Conservation (phyloP, 1,140 invertebrate genomes). For the Leptinotarsa undecemlineata region DNA sequence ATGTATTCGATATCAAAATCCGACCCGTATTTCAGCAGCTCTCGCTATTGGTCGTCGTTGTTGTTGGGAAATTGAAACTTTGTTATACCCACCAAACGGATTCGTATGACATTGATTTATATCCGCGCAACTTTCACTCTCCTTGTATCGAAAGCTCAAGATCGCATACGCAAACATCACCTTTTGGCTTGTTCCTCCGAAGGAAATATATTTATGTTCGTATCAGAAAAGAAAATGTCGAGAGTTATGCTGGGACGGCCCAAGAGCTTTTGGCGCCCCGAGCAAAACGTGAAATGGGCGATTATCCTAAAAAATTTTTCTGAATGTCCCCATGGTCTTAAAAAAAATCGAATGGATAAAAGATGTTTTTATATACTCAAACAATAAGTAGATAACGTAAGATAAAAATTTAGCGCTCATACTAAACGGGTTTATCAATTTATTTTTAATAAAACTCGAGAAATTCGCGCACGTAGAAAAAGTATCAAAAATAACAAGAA, state of each 20-base stretch:
- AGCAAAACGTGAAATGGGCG: no score
- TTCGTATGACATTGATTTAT: conserved; percentile 53
- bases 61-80: conserved; percentile 52
- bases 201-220: conserved; percentile 4
- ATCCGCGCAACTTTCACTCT: conserved; percentile 41
- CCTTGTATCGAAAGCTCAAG: neutral
- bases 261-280: no score
- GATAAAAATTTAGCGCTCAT: no score
- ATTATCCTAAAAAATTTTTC: no score
- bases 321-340: no score
- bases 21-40: neutral
- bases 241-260: neutral
- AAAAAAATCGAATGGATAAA: no score
- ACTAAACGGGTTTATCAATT: no score
- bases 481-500: no score
- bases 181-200: neutral
- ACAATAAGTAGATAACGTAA: no score
- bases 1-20: neutral
- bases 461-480: no score
- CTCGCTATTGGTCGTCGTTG: neutral
- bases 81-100: conserved; percentile 36
- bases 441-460: no score
- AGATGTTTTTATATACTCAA: no score
- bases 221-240: neutral
- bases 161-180: neutral